These are phyloP conservation scores for Conus canariensis DNA, from an alignment of 2,888 invertebrate genomes.

Conservation along the genomic window DNA sequence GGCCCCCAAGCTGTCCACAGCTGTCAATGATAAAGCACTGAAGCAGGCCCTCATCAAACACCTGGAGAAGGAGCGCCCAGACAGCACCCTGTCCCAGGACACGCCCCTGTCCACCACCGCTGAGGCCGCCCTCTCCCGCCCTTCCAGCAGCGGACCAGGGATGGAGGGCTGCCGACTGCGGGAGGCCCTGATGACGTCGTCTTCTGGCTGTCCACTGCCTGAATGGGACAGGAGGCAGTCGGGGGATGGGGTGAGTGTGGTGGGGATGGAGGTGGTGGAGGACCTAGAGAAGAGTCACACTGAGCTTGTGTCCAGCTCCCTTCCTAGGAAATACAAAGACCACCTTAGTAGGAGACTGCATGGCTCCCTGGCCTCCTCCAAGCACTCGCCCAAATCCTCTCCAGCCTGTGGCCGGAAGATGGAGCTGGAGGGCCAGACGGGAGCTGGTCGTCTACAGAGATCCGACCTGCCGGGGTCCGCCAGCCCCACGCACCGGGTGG, in stretches of 20 bases:
- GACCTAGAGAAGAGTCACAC: slow-evolving; percentile 3
- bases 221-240: slow-evolving; percentile 35
- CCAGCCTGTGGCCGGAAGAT: slow-evolving; percentile 60
- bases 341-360: slow-evolving; percentile 44
- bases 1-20: slow-evolving; percentile 39
- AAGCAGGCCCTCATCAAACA: slow-evolving; percentile 56
- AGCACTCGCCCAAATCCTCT: slow-evolving; percentile 67
- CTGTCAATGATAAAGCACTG: slow-evolving; percentile 48
- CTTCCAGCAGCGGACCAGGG: slow-evolving; percentile 57
- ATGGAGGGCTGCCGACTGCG: slow-evolving; percentile 22
- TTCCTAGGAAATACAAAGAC: not conserved
- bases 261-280: not conserved
- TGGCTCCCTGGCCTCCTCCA: slow-evolving; percentile 43
- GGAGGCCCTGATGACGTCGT: not conserved
- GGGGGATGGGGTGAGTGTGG: slow-evolving; percentile 27
- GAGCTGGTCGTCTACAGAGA: slow-evolving; percentile 55
- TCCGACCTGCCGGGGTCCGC: slow-evolving; percentile 62
- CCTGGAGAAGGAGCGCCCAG: slow-evolving; percentile 63
- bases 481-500: slow-evolving; percentile 70
- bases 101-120: slow-evolving; percentile 61
- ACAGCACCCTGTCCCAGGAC: slow-evolving; percentile 65
- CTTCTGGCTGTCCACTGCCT: too few relatives aligned
- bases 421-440: slow-evolving; percentile 27
- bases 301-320: not conserved
- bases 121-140: slow-evolving; percentile 65